phyloP scores from a whole-genome alignment of 2,797 vertebrate species.

The Anas flavirostris region DNA sequence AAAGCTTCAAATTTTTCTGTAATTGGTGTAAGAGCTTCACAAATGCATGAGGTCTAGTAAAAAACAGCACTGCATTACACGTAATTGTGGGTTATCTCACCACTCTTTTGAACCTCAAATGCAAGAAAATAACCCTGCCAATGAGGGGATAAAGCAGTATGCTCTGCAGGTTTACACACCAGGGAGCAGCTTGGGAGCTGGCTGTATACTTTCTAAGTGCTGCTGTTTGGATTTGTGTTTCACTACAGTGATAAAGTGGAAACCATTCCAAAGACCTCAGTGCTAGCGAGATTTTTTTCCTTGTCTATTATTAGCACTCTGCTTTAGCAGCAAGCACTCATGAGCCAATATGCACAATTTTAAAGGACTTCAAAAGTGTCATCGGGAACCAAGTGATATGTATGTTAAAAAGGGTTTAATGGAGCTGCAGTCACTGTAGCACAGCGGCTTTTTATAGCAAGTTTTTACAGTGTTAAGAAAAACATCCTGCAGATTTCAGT shows the following conservation, averaged over 20 bases:
- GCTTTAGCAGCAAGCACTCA: neutral
- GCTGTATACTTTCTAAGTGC: neutral
- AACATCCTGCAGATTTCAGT: constrained; percentile 55
- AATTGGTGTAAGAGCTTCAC: constrained; percentile 1
- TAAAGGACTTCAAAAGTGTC: constrained; percentile 63
- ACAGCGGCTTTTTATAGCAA: constrained; percentile 59
- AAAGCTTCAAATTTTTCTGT: neutral
- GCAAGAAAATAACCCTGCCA: neutral
- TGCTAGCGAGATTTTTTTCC: constrained; percentile 11
- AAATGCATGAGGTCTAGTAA: neutral
- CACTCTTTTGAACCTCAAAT: neutral
- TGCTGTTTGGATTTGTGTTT: constrained; percentile 22
- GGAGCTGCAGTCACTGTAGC: constrained; percentile 42
- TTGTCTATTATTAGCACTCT: constrained; percentile 47
- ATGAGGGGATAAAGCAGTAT: neutral
- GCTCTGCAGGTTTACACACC: constrained; percentile 3
- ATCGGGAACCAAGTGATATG: constrained; percentile 41
- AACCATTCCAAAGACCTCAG: neutral
- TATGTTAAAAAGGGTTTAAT: constrained; percentile 60
- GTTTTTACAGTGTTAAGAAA: constrained; percentile 43
- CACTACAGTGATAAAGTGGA: neutral
- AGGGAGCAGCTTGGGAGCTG: constrained; percentile 13
- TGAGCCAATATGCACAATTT: constrained; percentile 34
- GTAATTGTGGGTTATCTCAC: neutral
- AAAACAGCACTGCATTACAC: neutral